phyloP scores from a whole-genome alignment of 2,888 invertebrate genomes.

The Dynastes tityus region DNA sequence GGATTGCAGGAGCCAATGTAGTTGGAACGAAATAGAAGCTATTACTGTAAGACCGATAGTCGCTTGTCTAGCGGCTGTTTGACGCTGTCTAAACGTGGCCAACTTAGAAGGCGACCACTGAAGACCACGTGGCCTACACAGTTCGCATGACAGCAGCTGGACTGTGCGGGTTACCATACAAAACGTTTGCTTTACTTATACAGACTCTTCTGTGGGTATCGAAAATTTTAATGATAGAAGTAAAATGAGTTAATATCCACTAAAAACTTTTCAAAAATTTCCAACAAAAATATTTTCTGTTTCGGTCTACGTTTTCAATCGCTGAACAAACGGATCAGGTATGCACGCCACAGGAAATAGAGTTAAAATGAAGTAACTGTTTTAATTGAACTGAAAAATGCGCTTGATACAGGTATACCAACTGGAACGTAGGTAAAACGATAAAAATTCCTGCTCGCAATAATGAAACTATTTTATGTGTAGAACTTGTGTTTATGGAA shows the following conservation, averaged over 20 bases:
- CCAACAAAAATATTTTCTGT: background rate
- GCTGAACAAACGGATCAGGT: background rate
- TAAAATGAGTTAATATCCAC: background rate
- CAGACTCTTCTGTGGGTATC: slow-evolving; percentile 4
- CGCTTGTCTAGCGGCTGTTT: slow-evolving; percentile 50
- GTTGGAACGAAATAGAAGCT: slow-evolving; percentile 50
- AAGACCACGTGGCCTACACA: slow-evolving; percentile 55
- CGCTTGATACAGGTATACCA: slow-evolving; percentile 40
- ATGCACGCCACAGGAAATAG: slow-evolving; percentile 33
- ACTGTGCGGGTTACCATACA: slow-evolving; percentile 50
- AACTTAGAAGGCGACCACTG: slow-evolving; percentile 54
- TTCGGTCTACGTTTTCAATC: slow-evolving; percentile 2
- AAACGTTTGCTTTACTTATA: slow-evolving; percentile 37
- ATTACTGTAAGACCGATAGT: slow-evolving; percentile 52
- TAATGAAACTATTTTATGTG: slow-evolving; percentile 34
- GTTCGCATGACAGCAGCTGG: slow-evolving; percentile 54
- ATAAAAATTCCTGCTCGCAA: slow-evolving; percentile 43
- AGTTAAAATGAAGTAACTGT: slow-evolving; percentile 42
- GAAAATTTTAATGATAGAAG: slow-evolving; percentile 23
- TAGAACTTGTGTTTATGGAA: slow-evolving; percentile 32
- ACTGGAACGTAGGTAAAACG: slow-evolving; percentile 36
- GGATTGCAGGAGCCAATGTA: slow-evolving; percentile 44
- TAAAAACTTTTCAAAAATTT: background rate
- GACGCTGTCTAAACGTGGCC: slow-evolving; percentile 52
- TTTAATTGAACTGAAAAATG: slow-evolving; percentile 46